phyloP scores from a whole-genome alignment of 1,140 invertebrate genomes.

The Lepeophtheirus salmonis region DNA sequence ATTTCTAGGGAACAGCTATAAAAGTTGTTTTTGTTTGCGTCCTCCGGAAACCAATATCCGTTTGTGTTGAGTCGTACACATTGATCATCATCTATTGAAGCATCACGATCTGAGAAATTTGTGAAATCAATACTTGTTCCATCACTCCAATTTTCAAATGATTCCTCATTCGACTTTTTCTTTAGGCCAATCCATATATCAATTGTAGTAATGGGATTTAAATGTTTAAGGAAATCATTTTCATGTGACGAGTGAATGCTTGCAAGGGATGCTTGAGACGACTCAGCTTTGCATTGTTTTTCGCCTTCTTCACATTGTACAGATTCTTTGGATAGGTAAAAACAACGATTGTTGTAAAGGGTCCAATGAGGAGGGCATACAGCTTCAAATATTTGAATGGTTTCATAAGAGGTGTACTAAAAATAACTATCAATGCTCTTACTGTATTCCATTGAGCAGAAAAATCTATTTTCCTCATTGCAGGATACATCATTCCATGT shows the following conservation, averaged over 20 bases:
- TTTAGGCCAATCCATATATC: neutral
- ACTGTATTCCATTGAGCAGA: neutral
- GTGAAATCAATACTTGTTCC: neutral
- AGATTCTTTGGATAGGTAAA: neutral
- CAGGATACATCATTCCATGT: neutral
- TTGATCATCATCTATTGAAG: neutral
- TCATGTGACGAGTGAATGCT: neutral
- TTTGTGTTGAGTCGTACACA: neutral
- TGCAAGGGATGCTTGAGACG: neutral
- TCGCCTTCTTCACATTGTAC: neutral
- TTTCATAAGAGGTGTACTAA: neutral
- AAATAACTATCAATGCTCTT: neutral
- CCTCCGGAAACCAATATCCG: neutral
- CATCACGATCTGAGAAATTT: neutral
- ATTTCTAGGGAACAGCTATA: neutral
- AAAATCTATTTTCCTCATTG: neutral
- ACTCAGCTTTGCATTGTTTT: neutral
- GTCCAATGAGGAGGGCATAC: neutral
- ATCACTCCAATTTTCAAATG: neutral
- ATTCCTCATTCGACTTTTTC: neutral
- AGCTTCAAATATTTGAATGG: neutral
- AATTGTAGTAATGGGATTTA: neutral
- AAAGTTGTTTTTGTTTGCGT: neutral
- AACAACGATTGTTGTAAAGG: neutral
- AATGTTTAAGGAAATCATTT: neutral